A percentile compares a stretch with the other conserved stretches of the same genome.
Evolutionary conservation across 1,140 invertebrate species (phyloP).

Genomic region (Theocolax elegans): DNA sequence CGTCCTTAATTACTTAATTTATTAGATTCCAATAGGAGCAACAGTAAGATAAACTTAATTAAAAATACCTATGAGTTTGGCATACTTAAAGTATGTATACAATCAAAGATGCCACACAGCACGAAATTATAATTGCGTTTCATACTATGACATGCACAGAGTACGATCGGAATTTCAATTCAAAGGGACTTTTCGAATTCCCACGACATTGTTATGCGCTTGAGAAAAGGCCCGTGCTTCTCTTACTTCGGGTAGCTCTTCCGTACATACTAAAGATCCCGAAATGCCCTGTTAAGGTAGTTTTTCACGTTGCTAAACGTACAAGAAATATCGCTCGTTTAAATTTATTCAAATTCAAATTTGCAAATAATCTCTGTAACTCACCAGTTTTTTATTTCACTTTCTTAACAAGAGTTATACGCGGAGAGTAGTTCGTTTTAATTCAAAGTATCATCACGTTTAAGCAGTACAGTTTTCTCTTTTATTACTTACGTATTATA

Average conservation of each 20-base stretch:
- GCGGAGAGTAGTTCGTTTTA: neutral
- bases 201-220: slow-evolving; percentile 27
- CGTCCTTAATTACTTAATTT: no score
- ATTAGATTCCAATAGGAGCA: no score
- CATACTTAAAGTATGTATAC: neutral
- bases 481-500: neutral
- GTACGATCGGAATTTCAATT: slow-evolving; percentile 34
- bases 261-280: slow-evolving; percentile 31
- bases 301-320: neutral
- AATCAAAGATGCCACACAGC: slow-evolving; percentile 17
- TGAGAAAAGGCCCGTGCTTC: neutral
- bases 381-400: neutral
- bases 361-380: slow-evolving; percentile 16
- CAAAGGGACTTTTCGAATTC: slow-evolving; percentile 25
- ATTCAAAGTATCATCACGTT: slow-evolving; percentile 22
- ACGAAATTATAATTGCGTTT: slow-evolving; percentile 17
- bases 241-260: slow-evolving; percentile 7
- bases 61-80: no score
- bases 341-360: slow-evolving; percentile 15
- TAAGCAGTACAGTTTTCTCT: neutral
- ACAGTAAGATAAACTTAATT: no score
- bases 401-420: neutral
- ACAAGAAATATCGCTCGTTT: neutral
- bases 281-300: neutral
- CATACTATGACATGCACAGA: neutral